A percentile compares a stretch with the other conserved stretches of the same genome.
phyloP scores from a whole-genome alignment of 2,113 vertebrate species.

The Dicerorhinus sumatrensis region DNA sequence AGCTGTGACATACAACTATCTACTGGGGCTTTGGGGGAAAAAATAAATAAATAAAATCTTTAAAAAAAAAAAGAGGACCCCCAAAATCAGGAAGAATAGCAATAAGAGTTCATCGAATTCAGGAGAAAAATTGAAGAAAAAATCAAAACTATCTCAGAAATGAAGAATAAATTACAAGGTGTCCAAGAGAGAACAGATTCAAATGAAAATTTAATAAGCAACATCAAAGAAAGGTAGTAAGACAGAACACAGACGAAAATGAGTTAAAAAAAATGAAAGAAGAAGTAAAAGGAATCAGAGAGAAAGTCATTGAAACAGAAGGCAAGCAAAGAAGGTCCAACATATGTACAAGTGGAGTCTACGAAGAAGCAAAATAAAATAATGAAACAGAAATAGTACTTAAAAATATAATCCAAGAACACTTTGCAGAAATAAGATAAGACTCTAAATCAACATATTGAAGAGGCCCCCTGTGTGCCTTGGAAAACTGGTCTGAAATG shows the following conservation, averaged over 20 bases:
- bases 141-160: not conserved
- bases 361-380: not conserved
- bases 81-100: not conserved
- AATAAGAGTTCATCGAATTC: not conserved
- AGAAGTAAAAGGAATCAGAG: not conserved
- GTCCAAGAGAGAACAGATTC: not conserved
- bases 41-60: too few species aligned
- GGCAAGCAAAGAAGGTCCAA: constrained; percentile 34
- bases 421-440: constrained; percentile 1
- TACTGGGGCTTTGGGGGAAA: too few species aligned
- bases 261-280: not conserved
- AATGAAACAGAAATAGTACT: constrained; percentile 3
- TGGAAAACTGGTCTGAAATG: not conserved
- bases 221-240: not conserved
- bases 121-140: not conserved
- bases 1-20: too few species aligned
- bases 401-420: constrained; percentile 1
- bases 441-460: not conserved
- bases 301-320: not conserved
- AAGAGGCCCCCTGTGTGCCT: not conserved
- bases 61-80: not conserved
- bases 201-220: constrained; percentile 3
- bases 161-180: constrained; percentile 35
- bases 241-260: not conserved
- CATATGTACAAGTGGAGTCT: constrained; percentile 31